Conservation (phyloP, 2,888 invertebrate species). For the Teleogryllus oceanicus region DNA sequence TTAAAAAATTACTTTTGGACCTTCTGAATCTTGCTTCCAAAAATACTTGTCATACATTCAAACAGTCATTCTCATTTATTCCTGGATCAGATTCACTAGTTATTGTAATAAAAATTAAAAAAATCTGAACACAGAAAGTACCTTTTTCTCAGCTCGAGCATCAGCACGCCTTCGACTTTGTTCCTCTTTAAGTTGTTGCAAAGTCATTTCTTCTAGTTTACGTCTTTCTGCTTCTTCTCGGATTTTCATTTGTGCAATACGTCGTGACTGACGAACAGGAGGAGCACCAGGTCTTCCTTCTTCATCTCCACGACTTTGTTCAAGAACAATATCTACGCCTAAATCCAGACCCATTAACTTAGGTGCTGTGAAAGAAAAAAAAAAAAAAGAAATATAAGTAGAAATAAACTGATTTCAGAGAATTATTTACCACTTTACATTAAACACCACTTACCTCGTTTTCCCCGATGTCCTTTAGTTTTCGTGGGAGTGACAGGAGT, state of each 20-base stretch:
- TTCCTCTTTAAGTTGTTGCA: constrained; percentile 64
- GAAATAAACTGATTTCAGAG: no score
- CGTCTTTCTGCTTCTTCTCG: constrained; percentile 78
- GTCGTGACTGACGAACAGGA: constrained; percentile 72
- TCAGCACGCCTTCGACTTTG: constrained; percentile 51
- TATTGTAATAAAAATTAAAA: not conserved
- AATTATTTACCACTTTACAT: not conserved
- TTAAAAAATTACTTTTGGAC: no score
- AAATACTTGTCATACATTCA: no score
- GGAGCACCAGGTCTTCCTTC: constrained; percentile 44
- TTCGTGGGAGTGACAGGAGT: not conserved
- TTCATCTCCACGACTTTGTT: constrained; percentile 42
- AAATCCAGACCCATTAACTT: constrained; percentile 50
- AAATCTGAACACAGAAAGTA: constrained; percentile 18
- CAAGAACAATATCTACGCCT: constrained; percentile 45
- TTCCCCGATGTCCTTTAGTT: not conserved
- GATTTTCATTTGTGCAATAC: constrained; percentile 84
- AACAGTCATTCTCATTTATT: no score
- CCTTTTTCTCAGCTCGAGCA: constrained; percentile 37
- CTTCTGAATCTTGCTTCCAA: no score
- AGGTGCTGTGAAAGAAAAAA: not conserved
- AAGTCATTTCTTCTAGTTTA: constrained; percentile 69
- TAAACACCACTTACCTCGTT: not conserved
- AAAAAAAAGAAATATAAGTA: no score
- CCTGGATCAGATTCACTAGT: not conserved